Evolutionary conservation across 2,797 vertebrate genomes (phyloP).

Genomic region (Alcedo quadribrachys): DNA sequence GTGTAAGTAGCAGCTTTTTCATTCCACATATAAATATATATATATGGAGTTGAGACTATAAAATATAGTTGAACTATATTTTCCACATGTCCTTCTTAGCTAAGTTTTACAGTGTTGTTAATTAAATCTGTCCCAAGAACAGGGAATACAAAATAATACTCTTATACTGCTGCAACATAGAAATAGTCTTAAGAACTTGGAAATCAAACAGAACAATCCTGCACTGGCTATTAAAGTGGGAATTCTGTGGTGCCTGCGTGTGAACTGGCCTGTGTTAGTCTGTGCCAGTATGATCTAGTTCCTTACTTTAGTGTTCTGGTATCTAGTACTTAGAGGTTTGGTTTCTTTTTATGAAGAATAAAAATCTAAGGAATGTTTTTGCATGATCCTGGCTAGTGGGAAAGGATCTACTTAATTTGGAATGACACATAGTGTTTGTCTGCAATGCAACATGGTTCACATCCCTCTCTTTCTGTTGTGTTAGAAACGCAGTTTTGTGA

Average conservation of each 20-base stretch:
- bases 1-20: neutral
- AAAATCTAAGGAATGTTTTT: neutral
- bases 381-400: neutral
- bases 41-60: neutral
- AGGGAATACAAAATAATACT: neutral
- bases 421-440: neutral
- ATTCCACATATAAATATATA: neutral
- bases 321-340: neutral
- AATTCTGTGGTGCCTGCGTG: neutral
- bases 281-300: too few species aligned
- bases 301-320: neutral
- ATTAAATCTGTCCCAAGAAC: neutral
- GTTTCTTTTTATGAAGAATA: neutral
- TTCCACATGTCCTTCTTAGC: neutral
- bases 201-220: neutral
- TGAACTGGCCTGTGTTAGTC: neutral
- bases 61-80: neutral
- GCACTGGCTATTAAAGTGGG: neutral
- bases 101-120: neutral
- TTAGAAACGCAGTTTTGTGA: neutral
- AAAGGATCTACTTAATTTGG: neutral
- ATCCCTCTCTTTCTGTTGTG: neutral
- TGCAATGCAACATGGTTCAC: neutral
- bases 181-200: neutral
- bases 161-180: neutral